Percentiles rank a stretch among this genome's conserved stretches.
Evolutionary conservation across 1,140 invertebrate species (phyloP).

Genomic region (Macrobrachium nipponense): DNA sequence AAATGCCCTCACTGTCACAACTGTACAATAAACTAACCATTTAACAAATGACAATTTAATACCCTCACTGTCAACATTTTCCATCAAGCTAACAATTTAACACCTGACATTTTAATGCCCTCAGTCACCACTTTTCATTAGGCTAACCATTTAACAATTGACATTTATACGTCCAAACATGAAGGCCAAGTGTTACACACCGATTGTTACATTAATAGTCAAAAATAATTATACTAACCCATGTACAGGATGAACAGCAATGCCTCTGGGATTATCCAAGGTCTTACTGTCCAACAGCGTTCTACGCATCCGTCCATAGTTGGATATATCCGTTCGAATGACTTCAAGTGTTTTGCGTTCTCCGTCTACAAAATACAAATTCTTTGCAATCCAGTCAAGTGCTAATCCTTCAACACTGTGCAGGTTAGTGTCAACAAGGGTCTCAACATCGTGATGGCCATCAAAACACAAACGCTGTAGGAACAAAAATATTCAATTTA

Average conservation of each 20-base stretch:
- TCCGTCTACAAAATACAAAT: slow-evolving; percentile 92
- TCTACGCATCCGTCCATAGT: slow-evolving; percentile 79
- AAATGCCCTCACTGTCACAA: too few relatives aligned
- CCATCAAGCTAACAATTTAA: too few relatives aligned
- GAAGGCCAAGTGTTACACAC: too few relatives aligned
- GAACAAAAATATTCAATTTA: slow-evolving; percentile 42
- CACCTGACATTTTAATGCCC: too few relatives aligned
- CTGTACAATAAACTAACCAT: too few relatives aligned
- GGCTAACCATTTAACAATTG: too few relatives aligned
- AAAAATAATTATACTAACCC: slow-evolving; percentile 70
- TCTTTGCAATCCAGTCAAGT: slow-evolving; percentile 91
- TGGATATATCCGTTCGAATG: slow-evolving; percentile 78
- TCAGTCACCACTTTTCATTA: too few relatives aligned
- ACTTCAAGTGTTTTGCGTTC: slow-evolving; percentile 78
- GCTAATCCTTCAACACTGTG: slow-evolving; percentile 92
- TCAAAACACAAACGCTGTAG: slow-evolving; percentile 80
- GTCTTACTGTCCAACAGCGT: slow-evolving; percentile 80
- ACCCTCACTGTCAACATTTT: too few relatives aligned
- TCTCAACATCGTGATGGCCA: slow-evolving; percentile 76
- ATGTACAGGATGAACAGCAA: slow-evolving; percentile 86
- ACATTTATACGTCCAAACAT: too few relatives aligned
- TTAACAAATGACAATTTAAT: too few relatives aligned
- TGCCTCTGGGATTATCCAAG: slow-evolving; percentile 85
- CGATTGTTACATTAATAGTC: too few relatives aligned
- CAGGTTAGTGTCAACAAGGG: slow-evolving; percentile 79